These are phyloP conservation scores for Cephus spinipes DNA, from an alignment of 2,888 invertebrate genomes.

Conservation along the genomic window DNA sequence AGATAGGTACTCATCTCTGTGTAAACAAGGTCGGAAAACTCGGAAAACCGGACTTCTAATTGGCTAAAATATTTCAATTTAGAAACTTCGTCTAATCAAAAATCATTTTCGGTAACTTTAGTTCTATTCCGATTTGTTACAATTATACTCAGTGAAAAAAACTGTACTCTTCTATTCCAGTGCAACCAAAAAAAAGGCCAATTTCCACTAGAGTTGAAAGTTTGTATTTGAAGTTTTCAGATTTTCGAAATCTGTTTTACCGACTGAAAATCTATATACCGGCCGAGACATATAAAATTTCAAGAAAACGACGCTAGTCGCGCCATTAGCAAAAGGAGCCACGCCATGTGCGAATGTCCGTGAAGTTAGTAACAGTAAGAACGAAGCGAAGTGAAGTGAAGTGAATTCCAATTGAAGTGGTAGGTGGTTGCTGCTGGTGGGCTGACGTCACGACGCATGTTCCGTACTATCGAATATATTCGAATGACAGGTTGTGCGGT, in stretches of 20 bases:
- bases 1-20: neutral
- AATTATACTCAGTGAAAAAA: too few species aligned
- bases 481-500: constrained; percentile 62
- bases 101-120: too few species aligned
- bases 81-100: neutral
- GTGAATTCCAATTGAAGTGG: constrained; percentile 7
- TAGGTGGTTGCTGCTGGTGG: constrained; percentile 10
- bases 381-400: neutral
- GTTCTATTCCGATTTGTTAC: too few species aligned
- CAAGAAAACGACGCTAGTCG: neutral
- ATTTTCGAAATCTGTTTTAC: neutral
- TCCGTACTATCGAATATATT: constrained; percentile 57
- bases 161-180: too few species aligned
- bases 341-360: neutral
- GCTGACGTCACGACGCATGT: constrained; percentile 56
- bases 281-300: neutral
- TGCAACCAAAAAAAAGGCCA: too few species aligned
- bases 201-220: neutral
- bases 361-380: constrained; percentile 1
- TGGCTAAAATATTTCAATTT: neutral
- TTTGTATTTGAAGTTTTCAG: neutral
- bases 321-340: neutral
- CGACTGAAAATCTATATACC: neutral
- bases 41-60: neutral
- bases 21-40: neutral